Percentiles rank a stretch among this genome's conserved stretches.
phyloP scores from a whole-genome alignment of 37 sponge, comb jelly and placozoan genomes.

The Tethya wilhelma region DNA sequence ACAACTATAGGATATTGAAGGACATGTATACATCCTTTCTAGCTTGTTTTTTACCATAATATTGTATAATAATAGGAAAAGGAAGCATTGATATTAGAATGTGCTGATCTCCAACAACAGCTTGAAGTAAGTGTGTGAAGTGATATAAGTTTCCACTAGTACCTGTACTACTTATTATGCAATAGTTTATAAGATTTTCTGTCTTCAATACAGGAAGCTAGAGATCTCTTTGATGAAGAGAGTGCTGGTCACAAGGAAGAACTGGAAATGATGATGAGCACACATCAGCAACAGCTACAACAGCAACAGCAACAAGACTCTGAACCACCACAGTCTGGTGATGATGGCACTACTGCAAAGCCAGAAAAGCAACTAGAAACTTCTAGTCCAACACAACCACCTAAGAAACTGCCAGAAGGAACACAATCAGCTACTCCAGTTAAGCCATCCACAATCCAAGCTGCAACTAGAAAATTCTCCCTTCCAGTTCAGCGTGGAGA shows the following conservation, averaged over 20 bases:
- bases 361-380: not conserved
- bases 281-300: not conserved
- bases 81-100: not conserved
- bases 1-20: no score
- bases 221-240: not conserved
- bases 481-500: not conserved
- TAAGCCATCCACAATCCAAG: no score
- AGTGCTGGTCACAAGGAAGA: not conserved
- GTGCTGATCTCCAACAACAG: not conserved
- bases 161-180: not conserved
- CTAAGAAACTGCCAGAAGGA: not conserved
- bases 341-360: no score
- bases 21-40: no score
- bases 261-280: not conserved
- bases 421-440: no score
- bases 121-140: conserved; percentile 1
- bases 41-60: not conserved
- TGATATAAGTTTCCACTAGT: not conserved
- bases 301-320: no score
- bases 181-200: no score
- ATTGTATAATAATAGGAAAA: conserved; percentile 16
- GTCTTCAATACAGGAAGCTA: not conserved
- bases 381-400: not conserved
- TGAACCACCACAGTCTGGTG: no score
- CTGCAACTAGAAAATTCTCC: not conserved